A percentile compares a stretch with the other conserved stretches of the same genome.
Conservation (phyloP, 2,797 vertebrate genomes). For the Acanthis flammea region DNA sequence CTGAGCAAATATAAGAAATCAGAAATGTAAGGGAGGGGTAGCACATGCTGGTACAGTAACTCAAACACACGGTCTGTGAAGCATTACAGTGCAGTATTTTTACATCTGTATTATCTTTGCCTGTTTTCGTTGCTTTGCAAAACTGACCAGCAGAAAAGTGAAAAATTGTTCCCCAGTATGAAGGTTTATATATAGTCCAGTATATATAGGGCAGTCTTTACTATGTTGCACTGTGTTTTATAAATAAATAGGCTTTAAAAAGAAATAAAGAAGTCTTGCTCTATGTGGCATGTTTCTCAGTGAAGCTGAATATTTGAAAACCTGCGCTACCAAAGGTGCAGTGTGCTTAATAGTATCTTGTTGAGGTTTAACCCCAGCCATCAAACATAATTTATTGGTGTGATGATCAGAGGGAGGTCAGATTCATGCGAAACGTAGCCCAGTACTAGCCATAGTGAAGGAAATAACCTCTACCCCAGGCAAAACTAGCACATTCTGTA, state of each 20-base stretch:
- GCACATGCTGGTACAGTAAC: neutral
- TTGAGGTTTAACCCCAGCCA: neutral
- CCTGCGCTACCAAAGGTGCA: rapidly evolving
- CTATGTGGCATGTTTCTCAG: neutral
- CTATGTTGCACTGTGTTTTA: neutral
- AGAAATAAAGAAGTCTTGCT: neutral
- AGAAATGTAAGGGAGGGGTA: neutral
- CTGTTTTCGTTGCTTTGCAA: neutral
- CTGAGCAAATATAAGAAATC: neutral
- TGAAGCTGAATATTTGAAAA: neutral
- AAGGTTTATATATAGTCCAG: neutral
- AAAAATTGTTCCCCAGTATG: neutral
- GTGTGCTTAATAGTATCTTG: neutral
- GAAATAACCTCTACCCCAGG: neutral
- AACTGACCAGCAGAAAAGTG: neutral
- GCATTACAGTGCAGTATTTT: neutral
- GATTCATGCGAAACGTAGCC: neutral
- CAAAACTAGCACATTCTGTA: neutral
- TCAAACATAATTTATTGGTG: neutral
- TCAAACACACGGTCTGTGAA: neutral
- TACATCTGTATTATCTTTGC: constrained; percentile 9
- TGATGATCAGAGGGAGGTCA: neutral
- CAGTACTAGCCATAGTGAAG: neutral
- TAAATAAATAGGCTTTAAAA: neutral
- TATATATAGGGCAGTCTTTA: neutral